Conservation (phyloP, 2,888 invertebrate species). For the Oligia fasciuncula region DNA sequence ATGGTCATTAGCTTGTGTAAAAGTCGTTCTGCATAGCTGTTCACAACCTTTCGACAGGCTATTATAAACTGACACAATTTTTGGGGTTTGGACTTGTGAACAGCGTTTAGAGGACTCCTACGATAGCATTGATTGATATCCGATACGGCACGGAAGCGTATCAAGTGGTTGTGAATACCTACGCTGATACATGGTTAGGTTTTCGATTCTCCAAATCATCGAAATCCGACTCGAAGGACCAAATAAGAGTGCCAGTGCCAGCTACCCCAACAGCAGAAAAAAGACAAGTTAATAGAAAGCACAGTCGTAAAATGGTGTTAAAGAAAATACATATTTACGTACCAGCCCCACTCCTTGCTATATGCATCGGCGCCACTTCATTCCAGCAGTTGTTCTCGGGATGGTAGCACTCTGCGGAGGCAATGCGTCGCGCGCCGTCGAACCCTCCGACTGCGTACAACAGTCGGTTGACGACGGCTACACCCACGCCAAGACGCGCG, state of each 20-base stretch:
- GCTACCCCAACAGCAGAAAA: not conserved
- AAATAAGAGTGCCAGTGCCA: not conserved
- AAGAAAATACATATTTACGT: not conserved
- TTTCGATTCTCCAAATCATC: not conserved
- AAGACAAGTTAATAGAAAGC: not conserved
- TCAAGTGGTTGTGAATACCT: too few relatives aligned
- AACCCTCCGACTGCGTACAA: slow-evolving; percentile 97
- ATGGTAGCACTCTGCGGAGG: slow-evolving; percentile 97
- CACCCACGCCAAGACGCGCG: slow-evolving; percentile 95
- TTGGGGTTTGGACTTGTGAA: too few relatives aligned
- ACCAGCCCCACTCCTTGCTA: slow-evolving; percentile 96
- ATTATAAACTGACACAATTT: too few relatives aligned
- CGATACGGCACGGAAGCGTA: too few relatives aligned
- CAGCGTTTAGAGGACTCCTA: too few relatives aligned
- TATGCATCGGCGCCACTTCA: slow-evolving; percentile 94
- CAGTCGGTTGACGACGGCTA: slow-evolving; percentile 94
- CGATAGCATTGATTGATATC: too few relatives aligned
- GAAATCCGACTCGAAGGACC: slow-evolving; percentile 3
- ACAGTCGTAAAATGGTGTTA: not conserved
- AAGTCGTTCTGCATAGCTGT: not conserved
- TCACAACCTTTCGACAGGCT: too few relatives aligned
- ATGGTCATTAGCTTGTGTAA: not conserved
- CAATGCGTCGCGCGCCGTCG: slow-evolving; percentile 94
- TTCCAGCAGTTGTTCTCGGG: slow-evolving; percentile 98
- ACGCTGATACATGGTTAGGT: too few relatives aligned